phyloP scores from a whole-genome alignment of 1,140 invertebrate species.

The Coenobita brevimanus region DNA sequence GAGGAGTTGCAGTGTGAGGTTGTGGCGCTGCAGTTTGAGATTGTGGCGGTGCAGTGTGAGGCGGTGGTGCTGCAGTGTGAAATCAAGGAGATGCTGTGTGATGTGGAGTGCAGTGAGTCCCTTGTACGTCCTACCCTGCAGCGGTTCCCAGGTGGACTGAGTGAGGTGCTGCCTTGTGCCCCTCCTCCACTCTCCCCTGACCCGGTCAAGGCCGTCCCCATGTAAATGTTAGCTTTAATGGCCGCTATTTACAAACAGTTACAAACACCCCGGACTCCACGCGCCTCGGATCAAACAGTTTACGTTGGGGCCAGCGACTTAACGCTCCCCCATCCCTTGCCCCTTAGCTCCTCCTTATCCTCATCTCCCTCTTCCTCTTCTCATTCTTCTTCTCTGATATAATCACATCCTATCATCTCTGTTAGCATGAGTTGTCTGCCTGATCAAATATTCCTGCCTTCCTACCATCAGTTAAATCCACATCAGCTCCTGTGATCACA shows the following conservation, averaged over 20 bases:
- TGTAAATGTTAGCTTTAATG: constrained; percentile 65
- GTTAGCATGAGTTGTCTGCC: too few species aligned
- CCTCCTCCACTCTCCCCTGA: constrained; percentile 37
- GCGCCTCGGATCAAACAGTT: constrained; percentile 59
- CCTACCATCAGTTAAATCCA: too few species aligned
- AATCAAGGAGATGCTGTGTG: too few species aligned
- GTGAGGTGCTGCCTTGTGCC: not conserved
- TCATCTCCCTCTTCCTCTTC: not conserved
- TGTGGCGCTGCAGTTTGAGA: too few species aligned
- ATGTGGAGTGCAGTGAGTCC: too few species aligned
- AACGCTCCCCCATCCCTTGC: not conserved
- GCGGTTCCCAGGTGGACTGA: constrained; percentile 51
- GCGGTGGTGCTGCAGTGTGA: too few species aligned
- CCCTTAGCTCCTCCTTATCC: not conserved
- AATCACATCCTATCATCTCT: too few species aligned
- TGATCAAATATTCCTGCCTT: too few species aligned
- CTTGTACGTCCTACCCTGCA: constrained; percentile 26
- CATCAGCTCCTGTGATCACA: too few species aligned
- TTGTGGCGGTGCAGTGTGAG: too few species aligned
- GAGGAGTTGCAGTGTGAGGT: too few species aligned
- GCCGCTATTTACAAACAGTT: constrained; percentile 62
- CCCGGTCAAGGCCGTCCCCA: constrained; percentile 54
- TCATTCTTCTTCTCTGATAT: too few species aligned
- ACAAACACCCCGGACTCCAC: constrained; percentile 54
- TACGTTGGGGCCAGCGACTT: constrained; percentile 34